Percentiles rank a stretch among this genome's conserved stretches.
These are phyloP conservation scores for Ditula angustiorana DNA, from an alignment of 2,888 invertebrate species.

Conservation along the genomic window DNA sequence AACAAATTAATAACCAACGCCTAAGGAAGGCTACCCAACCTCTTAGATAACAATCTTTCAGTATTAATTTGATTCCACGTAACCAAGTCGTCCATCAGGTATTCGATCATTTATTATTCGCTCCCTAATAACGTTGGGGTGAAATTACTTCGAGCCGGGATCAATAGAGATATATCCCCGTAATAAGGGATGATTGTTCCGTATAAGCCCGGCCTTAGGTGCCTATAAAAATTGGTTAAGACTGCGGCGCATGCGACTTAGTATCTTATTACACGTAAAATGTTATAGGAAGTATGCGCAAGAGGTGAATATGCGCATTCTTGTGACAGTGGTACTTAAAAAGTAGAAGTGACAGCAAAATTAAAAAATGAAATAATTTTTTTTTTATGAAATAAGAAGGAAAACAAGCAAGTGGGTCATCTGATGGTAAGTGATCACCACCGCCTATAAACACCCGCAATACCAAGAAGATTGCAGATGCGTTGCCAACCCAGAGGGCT, in stretches of 20 bases:
- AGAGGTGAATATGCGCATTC: too few species aligned
- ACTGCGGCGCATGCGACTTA: not conserved
- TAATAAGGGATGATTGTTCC: slow-evolving; percentile 55
- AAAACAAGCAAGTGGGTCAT: too few species aligned
- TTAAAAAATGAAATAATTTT: too few species aligned
- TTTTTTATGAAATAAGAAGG: too few species aligned
- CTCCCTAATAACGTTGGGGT: slow-evolving; percentile 45
- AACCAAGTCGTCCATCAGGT: slow-evolving; percentile 43
- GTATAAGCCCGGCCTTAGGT: slow-evolving; percentile 45
- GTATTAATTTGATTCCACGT: slow-evolving; percentile 51
- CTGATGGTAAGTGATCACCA: too few species aligned
- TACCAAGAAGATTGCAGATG: too few species aligned
- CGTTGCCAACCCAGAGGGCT: too few species aligned
- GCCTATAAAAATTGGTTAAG: slow-evolving; percentile 41
- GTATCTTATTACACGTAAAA: not conserved
- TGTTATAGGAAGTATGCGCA: not conserved
- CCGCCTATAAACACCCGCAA: too few species aligned
- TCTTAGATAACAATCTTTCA: slow-evolving; percentile 41
- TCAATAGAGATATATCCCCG: slow-evolving; percentile 46
- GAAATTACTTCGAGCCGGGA: slow-evolving; percentile 47
- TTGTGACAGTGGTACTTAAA: too few species aligned
- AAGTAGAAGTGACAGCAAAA: too few species aligned
- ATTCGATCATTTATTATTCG: slow-evolving; percentile 49
- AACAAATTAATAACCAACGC: not conserved
- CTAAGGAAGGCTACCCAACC: not conserved